These are phyloP conservation scores for Xenentodon cancila DNA, from an alignment of 2,797 vertebrate species.

Conservation along the genomic window DNA sequence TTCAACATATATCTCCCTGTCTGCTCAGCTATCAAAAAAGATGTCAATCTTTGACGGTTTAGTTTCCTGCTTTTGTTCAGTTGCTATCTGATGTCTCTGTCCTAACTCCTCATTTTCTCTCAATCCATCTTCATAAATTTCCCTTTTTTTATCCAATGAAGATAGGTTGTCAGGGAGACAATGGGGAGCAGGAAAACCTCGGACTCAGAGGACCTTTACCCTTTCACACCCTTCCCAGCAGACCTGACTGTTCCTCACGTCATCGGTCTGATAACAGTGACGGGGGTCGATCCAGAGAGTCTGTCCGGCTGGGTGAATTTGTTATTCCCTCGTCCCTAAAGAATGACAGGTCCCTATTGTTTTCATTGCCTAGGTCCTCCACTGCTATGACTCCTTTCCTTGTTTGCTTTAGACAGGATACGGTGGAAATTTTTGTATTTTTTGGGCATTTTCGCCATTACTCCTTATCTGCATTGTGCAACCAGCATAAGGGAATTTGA, in stretches of 20 bases:
- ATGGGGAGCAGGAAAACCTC: conserved; percentile 80
- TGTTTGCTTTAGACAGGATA: conserved; percentile 63
- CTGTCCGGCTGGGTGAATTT: conserved; percentile 68
- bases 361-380: conserved; percentile 69
- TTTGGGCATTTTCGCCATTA: conserved; percentile 43
- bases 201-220: conserved; percentile 69
- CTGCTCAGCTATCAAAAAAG: conserved; percentile 44
- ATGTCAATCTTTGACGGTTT: conserved; percentile 20
- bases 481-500: conserved; percentile 26
- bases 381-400: conserved; percentile 72
- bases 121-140: conserved; percentile 74
- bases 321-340: conserved; percentile 75
- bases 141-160: conserved; percentile 60
- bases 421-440: conserved; percentile 37
- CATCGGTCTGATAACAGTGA: conserved; percentile 60
- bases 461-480: conserved; percentile 58
- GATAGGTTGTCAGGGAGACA: conserved; percentile 77
- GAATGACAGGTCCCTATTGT: conserved; percentile 83
- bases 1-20: conserved; percentile 32
- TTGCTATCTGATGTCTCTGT: conserved; percentile 45
- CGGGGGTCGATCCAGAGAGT: conserved; percentile 52
- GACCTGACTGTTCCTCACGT: conserved; percentile 64
- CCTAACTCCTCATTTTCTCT: conserved; percentile 50
- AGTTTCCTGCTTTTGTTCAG: conserved; percentile 77
- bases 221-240: conserved; percentile 70